Percentiles rank a stretch among this genome's conserved stretches.
Conservation (phyloP, 2,888 invertebrate genomes). For the Acrobasis suavella region DNA sequence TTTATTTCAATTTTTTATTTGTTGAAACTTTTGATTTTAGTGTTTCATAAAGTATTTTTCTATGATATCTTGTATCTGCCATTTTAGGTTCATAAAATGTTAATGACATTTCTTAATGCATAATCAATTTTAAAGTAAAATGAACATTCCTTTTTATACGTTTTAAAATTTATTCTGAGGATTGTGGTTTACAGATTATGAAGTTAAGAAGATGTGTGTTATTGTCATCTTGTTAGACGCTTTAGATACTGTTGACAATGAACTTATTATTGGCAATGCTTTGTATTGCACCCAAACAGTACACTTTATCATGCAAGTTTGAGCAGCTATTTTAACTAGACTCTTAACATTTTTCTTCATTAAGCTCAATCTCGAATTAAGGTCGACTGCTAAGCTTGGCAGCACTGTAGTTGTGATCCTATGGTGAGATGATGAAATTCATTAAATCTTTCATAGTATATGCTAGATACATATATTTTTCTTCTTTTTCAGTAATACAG, state of each 20-base stretch:
- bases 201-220: conserved; percentile 24
- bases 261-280: conserved; percentile 26
- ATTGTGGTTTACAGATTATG: conserved; percentile 25
- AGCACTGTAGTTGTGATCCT: not conserved
- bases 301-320: conserved; percentile 23
- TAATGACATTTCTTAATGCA: conserved; percentile 8
- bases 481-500: not conserved
- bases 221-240: conserved; percentile 31
- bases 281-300: conserved; percentile 19
- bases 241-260: conserved; percentile 29
- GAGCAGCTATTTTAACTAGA: conserved; percentile 24
- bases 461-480: not conserved
- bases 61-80: conserved; percentile 34
- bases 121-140: conserved; percentile 24
- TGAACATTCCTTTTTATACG: conserved; percentile 33
- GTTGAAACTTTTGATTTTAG: conserved; percentile 29
- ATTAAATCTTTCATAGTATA: not conserved
- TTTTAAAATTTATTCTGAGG: conserved; percentile 26
- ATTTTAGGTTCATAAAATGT: conserved; percentile 27
- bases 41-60: conserved; percentile 21
- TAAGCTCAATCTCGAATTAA: conserved; percentile 20
- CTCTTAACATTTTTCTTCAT: conserved; percentile 21
- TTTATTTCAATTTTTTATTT: conserved; percentile 47
- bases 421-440: not conserved
- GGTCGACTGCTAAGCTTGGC: not conserved